A percentile compares a stretch with the other conserved stretches of the same genome.
phyloP scores from a whole-genome alignment of 1,140 invertebrate species.

The Carposina sasakii region DNA sequence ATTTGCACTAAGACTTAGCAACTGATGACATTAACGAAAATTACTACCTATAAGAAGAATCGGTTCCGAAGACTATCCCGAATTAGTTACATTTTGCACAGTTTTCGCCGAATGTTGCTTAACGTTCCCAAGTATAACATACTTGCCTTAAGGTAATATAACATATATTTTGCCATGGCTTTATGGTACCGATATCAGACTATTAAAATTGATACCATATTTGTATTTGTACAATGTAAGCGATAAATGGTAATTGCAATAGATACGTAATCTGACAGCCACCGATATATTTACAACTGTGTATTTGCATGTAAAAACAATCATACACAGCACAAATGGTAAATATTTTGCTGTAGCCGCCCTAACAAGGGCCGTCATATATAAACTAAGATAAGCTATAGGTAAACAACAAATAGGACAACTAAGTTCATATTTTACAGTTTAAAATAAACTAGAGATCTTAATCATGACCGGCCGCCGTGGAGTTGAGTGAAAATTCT shows the following conservation, averaged over 20 bases:
- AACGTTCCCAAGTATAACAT: too few species aligned
- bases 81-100: too few species aligned
- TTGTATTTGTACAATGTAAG: slow-evolving; percentile 31
- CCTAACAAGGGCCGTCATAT: slow-evolving; percentile 53
- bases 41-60: too few species aligned
- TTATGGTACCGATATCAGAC: too few species aligned
- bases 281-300: slow-evolving; percentile 49
- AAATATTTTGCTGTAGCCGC: slow-evolving; percentile 48
- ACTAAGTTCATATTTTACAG: slow-evolving; percentile 51
- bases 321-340: slow-evolving; percentile 43
- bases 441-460: slow-evolving; percentile 46
- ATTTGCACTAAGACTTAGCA: too few species aligned
- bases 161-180: too few species aligned
- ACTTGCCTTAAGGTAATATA: too few species aligned
- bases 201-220: slow-evolving; percentile 46
- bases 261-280: slow-evolving; percentile 50
- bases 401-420: slow-evolving; percentile 58
- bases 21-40: too few species aligned
- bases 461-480: slow-evolving; percentile 15
- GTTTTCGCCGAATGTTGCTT: too few species aligned
- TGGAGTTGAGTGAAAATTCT: slow-evolving; percentile 17
- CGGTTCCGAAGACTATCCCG: too few species aligned
- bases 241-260: slow-evolving; percentile 48
- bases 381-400: slow-evolving; percentile 54
- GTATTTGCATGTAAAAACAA: slow-evolving; percentile 61